Conservation (phyloP, 2,888 invertebrate species). For the Acleris emargana region DNA sequence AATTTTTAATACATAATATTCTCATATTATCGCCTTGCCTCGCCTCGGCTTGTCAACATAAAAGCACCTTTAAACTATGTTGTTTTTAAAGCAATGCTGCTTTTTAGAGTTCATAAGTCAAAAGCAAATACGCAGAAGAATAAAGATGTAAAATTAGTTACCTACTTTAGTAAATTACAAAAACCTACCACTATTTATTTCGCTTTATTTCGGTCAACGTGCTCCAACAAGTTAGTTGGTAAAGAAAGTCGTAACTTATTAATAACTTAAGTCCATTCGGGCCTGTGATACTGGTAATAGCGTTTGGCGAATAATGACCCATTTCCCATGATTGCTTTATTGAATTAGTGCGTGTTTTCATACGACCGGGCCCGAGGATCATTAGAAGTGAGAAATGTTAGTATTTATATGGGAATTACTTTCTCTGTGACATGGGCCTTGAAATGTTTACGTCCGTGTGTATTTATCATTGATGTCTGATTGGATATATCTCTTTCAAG, state of each 20-base stretch:
- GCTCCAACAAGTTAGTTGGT: neutral
- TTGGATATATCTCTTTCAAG: too few relatives aligned
- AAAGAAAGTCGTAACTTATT: constrained; percentile 19
- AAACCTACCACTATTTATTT: too few relatives aligned
- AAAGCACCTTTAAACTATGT: too few relatives aligned
- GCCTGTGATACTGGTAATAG: constrained; percentile 9
- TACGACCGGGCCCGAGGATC: neutral
- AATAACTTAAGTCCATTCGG: constrained; percentile 19
- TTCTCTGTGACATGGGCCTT: neutral
- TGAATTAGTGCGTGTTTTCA: constrained; percentile 10
- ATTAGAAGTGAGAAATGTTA: neutral
- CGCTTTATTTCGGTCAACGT: too few relatives aligned
- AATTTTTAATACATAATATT: too few relatives aligned
- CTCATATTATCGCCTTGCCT: too few relatives aligned
- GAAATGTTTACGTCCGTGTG: neutral
- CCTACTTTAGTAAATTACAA: too few relatives aligned
- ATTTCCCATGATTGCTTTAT: constrained; percentile 19
- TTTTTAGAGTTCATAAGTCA: too few relatives aligned
- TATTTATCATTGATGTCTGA: neutral
- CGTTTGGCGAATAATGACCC: constrained; percentile 15
- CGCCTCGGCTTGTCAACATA: too few relatives aligned
- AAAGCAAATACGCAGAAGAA: too few relatives aligned
- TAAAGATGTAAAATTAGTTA: too few relatives aligned
- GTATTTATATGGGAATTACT: neutral
- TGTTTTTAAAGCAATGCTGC: too few relatives aligned